phyloP scores from a whole-genome alignment of 2,113 vertebrate species.

The Epinephelus cyanopodus region DNA sequence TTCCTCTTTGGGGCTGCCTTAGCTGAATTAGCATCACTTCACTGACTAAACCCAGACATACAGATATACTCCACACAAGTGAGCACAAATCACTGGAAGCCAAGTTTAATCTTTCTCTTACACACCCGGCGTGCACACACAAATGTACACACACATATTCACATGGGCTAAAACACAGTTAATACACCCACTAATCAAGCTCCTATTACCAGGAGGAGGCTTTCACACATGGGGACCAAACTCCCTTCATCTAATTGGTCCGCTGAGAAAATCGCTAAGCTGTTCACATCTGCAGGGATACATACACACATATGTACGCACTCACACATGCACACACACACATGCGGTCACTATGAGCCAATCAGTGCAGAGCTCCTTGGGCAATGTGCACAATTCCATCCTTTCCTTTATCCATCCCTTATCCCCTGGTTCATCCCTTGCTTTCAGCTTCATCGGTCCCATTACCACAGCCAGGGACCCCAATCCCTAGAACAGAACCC shows the following conservation, averaged over 20 bases:
- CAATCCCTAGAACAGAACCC: constrained; percentile 67
- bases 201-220: constrained; percentile 75
- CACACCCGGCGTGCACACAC: background rate
- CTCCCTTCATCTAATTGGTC: constrained; percentile 82
- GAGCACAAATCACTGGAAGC: constrained; percentile 37
- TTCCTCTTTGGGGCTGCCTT: constrained; percentile 38
- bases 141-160: background rate
- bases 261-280: constrained; percentile 79
- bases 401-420: constrained; percentile 75
- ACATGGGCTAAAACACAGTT: constrained; percentile 53
- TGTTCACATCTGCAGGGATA: constrained; percentile 72
- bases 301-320: constrained; percentile 32
- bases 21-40: constrained; percentile 57
- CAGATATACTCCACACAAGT: constrained; percentile 41
- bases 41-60: constrained; percentile 24
- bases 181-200: constrained; percentile 73
- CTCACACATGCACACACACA: constrained; percentile 17
- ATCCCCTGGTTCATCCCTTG: constrained; percentile 78
- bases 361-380: constrained; percentile 73
- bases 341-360: constrained; percentile 66
- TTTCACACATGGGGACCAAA: constrained; percentile 78
- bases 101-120: constrained; percentile 42
- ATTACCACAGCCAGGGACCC: constrained; percentile 79
- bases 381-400: constrained; percentile 75
- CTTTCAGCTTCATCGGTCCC: constrained; percentile 82